Evolutionary conservation across 2,113 vertebrate species (phyloP).

Genomic region (Leucoraja erinaceus): DNA sequence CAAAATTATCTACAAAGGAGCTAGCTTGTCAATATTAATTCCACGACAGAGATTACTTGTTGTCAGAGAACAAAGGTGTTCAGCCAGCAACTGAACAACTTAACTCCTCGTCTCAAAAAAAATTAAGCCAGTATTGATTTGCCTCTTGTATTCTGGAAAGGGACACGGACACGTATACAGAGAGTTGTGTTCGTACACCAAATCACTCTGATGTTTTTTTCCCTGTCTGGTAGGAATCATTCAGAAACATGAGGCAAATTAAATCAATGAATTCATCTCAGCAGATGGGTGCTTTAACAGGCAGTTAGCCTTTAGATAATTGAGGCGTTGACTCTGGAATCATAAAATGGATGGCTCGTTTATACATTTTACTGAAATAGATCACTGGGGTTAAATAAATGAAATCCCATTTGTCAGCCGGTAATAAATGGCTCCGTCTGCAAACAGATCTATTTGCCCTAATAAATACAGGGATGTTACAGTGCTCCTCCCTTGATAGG

Average conservation of each 20-base stretch:
- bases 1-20: conserved; percentile 84
- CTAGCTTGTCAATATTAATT: conserved; percentile 81
- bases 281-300: conserved; percentile 99
- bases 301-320: conserved; percentile 99
- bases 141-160: conserved; percentile 60
- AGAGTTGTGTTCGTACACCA: conserved; percentile 47
- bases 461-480: conserved; percentile 94
- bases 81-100: conserved; percentile 65
- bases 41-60: conserved; percentile 71
- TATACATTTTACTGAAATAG: conserved; percentile 98
- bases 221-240: conserved; percentile 64
- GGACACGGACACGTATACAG: conserved; percentile 41
- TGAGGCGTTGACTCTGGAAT: conserved; percentile 94
- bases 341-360: conserved; percentile 99
- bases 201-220: conserved; percentile 55
- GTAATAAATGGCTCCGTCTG: conserved; percentile 93
- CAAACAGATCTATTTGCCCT: conserved; percentile 98
- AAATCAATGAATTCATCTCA: conserved; percentile 97
- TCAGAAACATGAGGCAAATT: conserved; percentile 89
- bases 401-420: conserved; percentile 99
- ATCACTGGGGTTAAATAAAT: conserved; percentile 99
- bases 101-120: conserved; percentile 77
- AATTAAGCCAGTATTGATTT: conserved; percentile 82
- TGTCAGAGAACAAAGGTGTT: conserved; percentile 82
- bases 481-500: conserved; percentile 90